These are phyloP conservation scores for Phainopepla nitens DNA, from an alignment of 2,113 vertebrate genomes.

Conservation along the genomic window DNA sequence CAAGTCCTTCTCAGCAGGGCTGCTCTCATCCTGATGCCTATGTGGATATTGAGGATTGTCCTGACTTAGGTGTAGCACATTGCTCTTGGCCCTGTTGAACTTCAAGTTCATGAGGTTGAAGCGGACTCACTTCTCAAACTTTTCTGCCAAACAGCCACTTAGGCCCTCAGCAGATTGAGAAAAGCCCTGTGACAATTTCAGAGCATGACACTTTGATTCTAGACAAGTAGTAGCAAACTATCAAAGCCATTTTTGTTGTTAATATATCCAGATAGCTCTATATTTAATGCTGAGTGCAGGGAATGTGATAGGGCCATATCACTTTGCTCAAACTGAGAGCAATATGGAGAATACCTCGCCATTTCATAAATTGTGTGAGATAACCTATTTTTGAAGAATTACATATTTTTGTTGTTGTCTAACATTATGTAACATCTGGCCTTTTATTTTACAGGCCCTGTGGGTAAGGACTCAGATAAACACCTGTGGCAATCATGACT, in stretches of 20 bases:
- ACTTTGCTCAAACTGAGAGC: background rate
- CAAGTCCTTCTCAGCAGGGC: background rate
- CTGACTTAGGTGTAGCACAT: background rate
- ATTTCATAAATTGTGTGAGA: background rate
- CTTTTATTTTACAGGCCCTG: background rate
- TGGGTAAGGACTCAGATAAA: background rate
- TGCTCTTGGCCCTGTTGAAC: background rate
- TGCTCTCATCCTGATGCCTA: background rate
- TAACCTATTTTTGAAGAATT: background rate
- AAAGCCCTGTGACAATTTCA: background rate
- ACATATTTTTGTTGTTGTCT: background rate
- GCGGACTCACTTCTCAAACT: background rate
- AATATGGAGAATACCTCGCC: background rate
- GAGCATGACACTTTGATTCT: background rate
- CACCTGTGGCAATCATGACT: background rate
- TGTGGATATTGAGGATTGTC: background rate
- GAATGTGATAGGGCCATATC: background rate
- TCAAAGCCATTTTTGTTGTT: background rate
- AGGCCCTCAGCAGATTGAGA: background rate
- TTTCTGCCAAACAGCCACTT: background rate
- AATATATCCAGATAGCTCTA: background rate
- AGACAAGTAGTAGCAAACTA: background rate
- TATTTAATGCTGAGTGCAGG: background rate
- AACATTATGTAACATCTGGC: fast-evolving
- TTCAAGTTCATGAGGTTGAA: background rate